Evolutionary conservation across 2,113 vertebrate species (phyloP), one percentile per base, ranked within the genome.

Genomic region (Glaucomys volans): DNA sequence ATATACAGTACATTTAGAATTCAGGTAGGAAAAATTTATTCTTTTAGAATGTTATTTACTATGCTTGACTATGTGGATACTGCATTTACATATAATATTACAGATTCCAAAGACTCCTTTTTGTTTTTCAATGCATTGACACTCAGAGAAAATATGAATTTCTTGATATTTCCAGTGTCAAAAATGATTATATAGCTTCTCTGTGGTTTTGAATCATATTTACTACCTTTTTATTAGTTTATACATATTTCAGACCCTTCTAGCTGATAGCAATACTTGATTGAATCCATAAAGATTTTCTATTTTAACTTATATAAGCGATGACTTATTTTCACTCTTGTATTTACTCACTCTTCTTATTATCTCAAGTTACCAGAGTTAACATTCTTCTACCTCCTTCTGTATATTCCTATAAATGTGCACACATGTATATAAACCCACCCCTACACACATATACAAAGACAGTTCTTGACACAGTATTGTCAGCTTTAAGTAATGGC

Each of bases 41-140:
- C 32, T 71, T 79, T 82, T 93, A 75, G 37, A 89, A 84, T 92
- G 20, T 85, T 94, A 85, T 24, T 97, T 93, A 86, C 62, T 84
- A 37, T 81, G 26, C 17, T 67, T 54, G 2, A 67, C 35, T 89
- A 28, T 91, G 11, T 83, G 64, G 32, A 47, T 9, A 72, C 54
- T 95, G 16, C 18, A 90, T 90, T 95, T 96, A 50, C 69, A 26
- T 59, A 12, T 80, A 52, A 54, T 75, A 76, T 57, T 86, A 77
- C 96, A 96, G 28, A 54, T 59, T 71, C 81, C 28, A 82, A 59
- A 90, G 20, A 88, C 14, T 84, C 4, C 8, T 22, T 57, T 81
- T 96, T 80, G 67, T 87, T 83, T 83, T 67, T 59, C 59, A 87
- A 30, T 69, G 40, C 0, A 50, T 54, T 83, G 22, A 5, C 32